A percentile compares a stretch with the other conserved stretches of the same genome.
These are phyloP conservation scores for Oxyteleia sp. DNA, from an alignment of 2,888 invertebrate genomes.

Conservation along the genomic window DNA sequence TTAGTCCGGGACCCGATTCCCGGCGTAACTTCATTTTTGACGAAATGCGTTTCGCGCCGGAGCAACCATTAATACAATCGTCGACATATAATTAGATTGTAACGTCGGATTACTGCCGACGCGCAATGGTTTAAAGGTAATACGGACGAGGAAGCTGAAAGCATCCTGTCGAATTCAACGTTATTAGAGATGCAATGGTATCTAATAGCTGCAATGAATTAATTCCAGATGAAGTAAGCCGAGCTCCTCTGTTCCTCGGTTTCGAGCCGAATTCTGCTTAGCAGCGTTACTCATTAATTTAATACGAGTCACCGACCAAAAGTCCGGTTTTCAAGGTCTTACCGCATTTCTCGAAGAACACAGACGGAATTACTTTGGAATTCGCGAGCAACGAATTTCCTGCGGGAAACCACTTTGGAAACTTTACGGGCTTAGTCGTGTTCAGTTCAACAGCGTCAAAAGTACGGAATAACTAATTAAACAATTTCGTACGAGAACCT, in stretches of 20 bases:
- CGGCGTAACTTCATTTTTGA: no score
- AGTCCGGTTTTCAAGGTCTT: conserved; percentile 74
- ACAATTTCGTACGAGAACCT: conserved; percentile 45
- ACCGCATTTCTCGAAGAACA: conserved; percentile 66
- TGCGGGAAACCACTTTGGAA: conserved; percentile 64
- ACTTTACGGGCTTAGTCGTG: conserved; percentile 59
- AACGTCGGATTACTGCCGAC: conserved; percentile 36
- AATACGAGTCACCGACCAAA: conserved; percentile 72
- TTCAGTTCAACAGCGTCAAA: conserved; percentile 65
- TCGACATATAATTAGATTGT: conserved; percentile 51
- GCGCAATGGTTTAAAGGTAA: conserved; percentile 21
- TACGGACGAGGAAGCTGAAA: conserved; percentile 26
- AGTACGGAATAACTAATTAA: conserved; percentile 70
- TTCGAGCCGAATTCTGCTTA: conserved; percentile 57
- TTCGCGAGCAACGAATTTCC: conserved; percentile 65
- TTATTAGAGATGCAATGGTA: conserved; percentile 67
- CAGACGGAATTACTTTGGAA: conserved; percentile 66
- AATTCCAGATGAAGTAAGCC: conserved; percentile 54
- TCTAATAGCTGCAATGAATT: conserved; percentile 67
- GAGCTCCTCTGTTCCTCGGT: conserved; percentile 33
- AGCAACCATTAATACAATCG: conserved; percentile 36
- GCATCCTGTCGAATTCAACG: conserved; percentile 62
- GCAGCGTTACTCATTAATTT: conserved; percentile 72
- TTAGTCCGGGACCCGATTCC: no score
- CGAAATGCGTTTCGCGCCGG: no score